Evolutionary conservation across 2,113 vertebrate genomes (phyloP).

Genomic region (Tyrannus savana): DNA sequence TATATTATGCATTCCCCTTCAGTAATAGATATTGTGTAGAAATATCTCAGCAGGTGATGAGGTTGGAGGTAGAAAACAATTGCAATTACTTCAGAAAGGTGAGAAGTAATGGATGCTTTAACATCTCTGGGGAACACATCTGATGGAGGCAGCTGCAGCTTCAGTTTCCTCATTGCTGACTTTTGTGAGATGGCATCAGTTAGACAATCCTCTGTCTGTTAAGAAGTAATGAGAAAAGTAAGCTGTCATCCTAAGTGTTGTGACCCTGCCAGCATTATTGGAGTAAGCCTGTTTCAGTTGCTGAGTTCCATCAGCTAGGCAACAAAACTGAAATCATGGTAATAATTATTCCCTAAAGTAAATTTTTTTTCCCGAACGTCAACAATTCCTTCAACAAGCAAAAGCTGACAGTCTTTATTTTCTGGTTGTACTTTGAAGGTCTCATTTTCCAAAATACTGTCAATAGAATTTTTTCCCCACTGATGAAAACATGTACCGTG

Average conservation of each 20-base stretch:
- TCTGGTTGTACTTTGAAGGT: not conserved
- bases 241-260: not conserved
- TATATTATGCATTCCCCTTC: not conserved
- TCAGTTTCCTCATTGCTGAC: not conserved
- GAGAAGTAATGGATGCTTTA: not conserved
- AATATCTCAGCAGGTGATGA: not conserved
- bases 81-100: slow-evolving; percentile 1
- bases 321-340: not conserved
- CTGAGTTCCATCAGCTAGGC: not conserved
- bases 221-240: not conserved
- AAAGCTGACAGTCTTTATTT: not conserved
- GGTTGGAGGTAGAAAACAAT: not conserved
- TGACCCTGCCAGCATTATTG: not conserved
- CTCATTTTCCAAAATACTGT: not conserved
- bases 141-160: not conserved
- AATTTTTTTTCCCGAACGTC: not conserved
- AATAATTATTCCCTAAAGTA: not conserved
- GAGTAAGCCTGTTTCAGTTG: not conserved
- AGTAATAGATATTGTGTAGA: not conserved
- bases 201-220: not conserved
- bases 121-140: not conserved
- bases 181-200: not conserved
- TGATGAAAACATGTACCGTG: not conserved
- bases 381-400: not conserved
- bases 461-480: not conserved